Evolutionary conservation across 1,140 invertebrate genomes (phyloP), one percentile per base, ranked within the genome.

Genomic region (Nymphalis io): DNA sequence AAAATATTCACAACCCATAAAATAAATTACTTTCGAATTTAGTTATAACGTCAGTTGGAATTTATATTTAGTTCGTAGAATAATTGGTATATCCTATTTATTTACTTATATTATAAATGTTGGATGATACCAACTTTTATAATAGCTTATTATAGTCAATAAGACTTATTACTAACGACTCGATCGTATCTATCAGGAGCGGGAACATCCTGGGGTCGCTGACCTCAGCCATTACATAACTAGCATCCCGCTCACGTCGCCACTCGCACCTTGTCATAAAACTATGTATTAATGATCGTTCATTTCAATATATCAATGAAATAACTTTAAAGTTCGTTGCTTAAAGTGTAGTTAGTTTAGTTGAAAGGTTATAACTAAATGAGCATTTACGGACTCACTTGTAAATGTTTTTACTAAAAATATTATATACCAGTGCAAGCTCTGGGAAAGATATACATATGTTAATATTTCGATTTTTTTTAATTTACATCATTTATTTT

Each of bases 131-230:
- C 23, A 12, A 55, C 11, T 55, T 55, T 55, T 55, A 55, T 55
- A 55, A 55, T 55, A 27, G 51, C 51, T 55, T 55, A 63, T 70
- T 70, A 58, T 40, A 18, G 53, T 59, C 53, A 63, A 70, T 63
- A 70, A 70, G 60, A 39, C 68, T 70, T 55, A 63, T 70, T 70
- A 70, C 67, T 60, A 42, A 62, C 60, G 23, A 53, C 51, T 55
- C 23, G 51, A 70, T 62, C 39, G 68, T 39, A 59, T 40, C 68
- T 63, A 73, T 76, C 73, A 76, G 75, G 74, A 80, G 76, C 74
- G 74, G 78, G 77, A 79, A 73, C 69, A 72, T 83, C 81, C 78
- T 78, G 76, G 74, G 82, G 77, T 84, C 82, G 72, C 55, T 75
- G 85, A 87, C 85, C 81, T 73, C 58, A 51, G 53, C 51, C 51